These are phyloP conservation scores for Drosophila subpulchrella DNA, from an alignment of 1,140 invertebrate species.

Conservation along the genomic window DNA sequence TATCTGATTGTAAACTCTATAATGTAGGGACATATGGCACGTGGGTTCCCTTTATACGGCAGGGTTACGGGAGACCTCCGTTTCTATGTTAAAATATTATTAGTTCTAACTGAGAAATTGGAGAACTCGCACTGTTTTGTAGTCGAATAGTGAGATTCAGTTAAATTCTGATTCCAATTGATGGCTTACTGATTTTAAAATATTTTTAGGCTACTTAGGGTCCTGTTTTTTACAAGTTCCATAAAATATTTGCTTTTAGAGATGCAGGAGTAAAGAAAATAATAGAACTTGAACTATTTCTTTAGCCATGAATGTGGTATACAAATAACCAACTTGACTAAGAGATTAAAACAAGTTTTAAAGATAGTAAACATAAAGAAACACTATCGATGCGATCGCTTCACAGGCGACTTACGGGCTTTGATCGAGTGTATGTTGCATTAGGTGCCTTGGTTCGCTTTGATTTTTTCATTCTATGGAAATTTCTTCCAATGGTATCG, in stretches of 20 bases:
- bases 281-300: not conserved
- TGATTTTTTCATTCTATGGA: slow-evolving; percentile 6
- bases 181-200: too few relatives aligned
- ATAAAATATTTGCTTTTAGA: not conserved
- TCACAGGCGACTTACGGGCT: not conserved
- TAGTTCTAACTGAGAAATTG: too few relatives aligned
- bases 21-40: too few relatives aligned
- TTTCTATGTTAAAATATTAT: too few relatives aligned
- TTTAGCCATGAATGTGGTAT: not conserved
- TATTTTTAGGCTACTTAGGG: too few relatives aligned
- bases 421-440: not conserved
- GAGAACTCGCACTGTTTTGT: too few relatives aligned
- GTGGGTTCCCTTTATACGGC: too few relatives aligned
- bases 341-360: slow-evolving; percentile 4
- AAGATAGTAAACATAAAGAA: not conserved
- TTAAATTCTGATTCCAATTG: too few relatives aligned
- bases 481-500: slow-evolving; percentile 1
- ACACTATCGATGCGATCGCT: not conserved
- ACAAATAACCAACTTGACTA: not conserved
- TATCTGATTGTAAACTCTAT: too few relatives aligned
- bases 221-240: too few relatives aligned
- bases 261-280: not conserved
- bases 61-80: too few relatives aligned
- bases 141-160: too few relatives aligned
- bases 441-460: not conserved